Conservation (phyloP, 2,113 vertebrate genomes). For the Lophochroa leadbeateri region DNA sequence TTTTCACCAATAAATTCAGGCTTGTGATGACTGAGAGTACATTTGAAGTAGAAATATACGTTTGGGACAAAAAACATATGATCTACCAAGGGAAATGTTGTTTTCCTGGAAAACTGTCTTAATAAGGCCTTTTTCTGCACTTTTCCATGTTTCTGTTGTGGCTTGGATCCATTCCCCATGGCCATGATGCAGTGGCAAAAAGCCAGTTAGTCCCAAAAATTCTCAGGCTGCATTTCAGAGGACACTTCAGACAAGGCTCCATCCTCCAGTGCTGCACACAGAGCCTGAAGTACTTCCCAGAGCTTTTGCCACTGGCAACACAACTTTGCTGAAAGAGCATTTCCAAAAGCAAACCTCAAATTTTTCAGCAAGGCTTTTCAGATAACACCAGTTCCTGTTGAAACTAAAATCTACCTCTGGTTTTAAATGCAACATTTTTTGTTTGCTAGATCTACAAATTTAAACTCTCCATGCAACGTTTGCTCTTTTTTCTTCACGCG, state of each 20-base stretch:
- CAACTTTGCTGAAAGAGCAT: background rate
- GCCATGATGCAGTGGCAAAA: background rate
- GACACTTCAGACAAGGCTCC: background rate
- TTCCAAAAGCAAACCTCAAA: background rate
- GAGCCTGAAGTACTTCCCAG: background rate
- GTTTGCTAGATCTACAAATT: background rate
- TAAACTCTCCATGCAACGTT: background rate
- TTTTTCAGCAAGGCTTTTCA: background rate
- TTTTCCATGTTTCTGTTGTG: background rate
- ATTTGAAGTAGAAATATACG: background rate
- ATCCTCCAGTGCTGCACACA: background rate
- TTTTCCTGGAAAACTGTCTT: background rate
- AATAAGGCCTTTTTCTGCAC: background rate
- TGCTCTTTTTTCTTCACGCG: background rate
- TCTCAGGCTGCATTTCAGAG: background rate
- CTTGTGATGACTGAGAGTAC: background rate
- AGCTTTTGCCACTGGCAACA: background rate
- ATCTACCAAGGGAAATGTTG: background rate
- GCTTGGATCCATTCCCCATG: background rate
- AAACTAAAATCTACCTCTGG: background rate
- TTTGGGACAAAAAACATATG: background rate
- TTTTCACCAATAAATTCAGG: background rate
- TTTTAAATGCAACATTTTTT: background rate
- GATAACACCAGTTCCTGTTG: background rate
- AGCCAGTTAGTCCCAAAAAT: background rate